These are phyloP conservation scores for Scomber scombrus DNA, from an alignment of 2,113 vertebrate genomes.

Conservation along the genomic window DNA sequence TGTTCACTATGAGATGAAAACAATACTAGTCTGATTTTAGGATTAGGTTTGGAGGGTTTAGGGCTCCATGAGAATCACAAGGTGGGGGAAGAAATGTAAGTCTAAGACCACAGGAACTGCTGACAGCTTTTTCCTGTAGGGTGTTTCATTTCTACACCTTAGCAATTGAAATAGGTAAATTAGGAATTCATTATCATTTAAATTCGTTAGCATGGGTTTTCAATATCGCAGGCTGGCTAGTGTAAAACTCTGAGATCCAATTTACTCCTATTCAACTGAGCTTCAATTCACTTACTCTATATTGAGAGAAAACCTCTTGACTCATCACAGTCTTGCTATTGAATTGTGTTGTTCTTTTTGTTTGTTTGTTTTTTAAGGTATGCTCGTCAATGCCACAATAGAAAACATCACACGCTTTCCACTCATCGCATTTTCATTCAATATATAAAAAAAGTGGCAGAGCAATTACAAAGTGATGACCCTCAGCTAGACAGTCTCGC, in stretches of 20 bases:
- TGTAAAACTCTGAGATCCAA: constrained; percentile 24
- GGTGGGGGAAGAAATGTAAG: constrained; percentile 2
- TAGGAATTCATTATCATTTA: background rate
- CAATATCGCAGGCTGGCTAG: background rate
- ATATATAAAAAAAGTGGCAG: background rate
- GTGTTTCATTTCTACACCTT: background rate
- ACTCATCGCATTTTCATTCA: constrained; percentile 10
- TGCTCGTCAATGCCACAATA: background rate
- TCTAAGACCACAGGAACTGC: background rate
- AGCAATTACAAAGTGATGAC: constrained; percentile 26
- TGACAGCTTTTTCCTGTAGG: background rate
- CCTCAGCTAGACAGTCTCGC: background rate
- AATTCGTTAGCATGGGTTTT: constrained; percentile 1
- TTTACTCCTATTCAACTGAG: constrained; percentile 38
- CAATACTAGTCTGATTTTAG: constrained; percentile 28
- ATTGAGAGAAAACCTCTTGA: constrained; percentile 12
- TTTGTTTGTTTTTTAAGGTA: constrained; percentile 2
- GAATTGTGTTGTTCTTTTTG: constrained; percentile 11
- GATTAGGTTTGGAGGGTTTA: constrained; percentile 57
- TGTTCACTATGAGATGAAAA: constrained; percentile 36
- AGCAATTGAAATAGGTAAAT: background rate
- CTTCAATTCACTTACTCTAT: constrained; percentile 39
- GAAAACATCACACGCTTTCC: background rate
- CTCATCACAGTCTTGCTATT: constrained; percentile 26
- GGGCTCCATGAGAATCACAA: constrained; percentile 26